phyloP scores from a whole-genome alignment of 1,140 invertebrate species.

The Zaprionus camerounensis region DNA sequence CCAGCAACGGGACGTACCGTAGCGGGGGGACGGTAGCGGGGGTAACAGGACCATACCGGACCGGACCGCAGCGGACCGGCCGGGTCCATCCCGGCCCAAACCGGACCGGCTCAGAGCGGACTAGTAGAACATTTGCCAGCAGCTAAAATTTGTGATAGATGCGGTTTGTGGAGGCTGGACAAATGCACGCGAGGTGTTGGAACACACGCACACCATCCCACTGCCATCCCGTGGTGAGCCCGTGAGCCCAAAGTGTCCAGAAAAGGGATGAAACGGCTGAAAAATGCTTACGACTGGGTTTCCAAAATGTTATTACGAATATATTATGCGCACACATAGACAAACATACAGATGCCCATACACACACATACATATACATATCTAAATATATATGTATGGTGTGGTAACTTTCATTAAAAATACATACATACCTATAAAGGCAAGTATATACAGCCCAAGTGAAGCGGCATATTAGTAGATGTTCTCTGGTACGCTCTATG shows the following conservation, averaged over 20 bases:
- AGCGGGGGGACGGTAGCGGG: not conserved
- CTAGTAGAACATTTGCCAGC: conserved; percentile 52
- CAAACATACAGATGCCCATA: conserved; percentile 18
- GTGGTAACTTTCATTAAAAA: conserved; percentile 29
- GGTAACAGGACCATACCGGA: conserved; percentile 32
- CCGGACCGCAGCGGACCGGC: conserved; percentile 46
- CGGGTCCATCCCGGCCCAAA: conserved; percentile 19
- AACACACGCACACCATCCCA: conserved; percentile 48
- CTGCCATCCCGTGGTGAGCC: conserved; percentile 40
- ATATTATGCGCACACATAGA: conserved; percentile 71
- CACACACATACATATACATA: conserved; percentile 24
- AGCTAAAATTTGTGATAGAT: conserved; percentile 80
- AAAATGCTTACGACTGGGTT: conserved; percentile 80
- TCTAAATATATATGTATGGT: conserved; percentile 21
- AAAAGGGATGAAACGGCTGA: conserved; percentile 83
- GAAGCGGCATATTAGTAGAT: conserved; percentile 28
- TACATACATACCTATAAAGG: conserved; percentile 23
- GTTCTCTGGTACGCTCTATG: conserved; percentile 18
- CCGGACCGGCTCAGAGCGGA: conserved; percentile 44
- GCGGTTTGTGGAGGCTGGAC: conserved; percentile 78
- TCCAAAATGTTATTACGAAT: conserved; percentile 80
- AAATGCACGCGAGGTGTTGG: conserved; percentile 71
- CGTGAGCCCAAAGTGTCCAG: conserved; percentile 78
- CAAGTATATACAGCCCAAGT: conserved; percentile 19
- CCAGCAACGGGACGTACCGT: conserved; percentile 49